Conservation (phyloP, 1,140 invertebrate genomes). For the Heliconius himera region DNA sequence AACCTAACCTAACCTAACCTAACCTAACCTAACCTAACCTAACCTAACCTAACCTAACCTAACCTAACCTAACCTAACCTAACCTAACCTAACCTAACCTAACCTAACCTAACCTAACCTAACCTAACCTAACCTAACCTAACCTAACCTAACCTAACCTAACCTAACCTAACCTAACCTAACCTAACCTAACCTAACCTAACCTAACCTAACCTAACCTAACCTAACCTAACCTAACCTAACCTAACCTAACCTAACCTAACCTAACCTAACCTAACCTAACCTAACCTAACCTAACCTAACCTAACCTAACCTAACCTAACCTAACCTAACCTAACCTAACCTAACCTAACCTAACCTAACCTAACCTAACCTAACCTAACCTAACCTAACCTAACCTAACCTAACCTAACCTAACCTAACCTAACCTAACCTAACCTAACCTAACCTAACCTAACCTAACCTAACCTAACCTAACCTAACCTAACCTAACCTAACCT, state of each 20-base stretch:
- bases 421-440: conserved; percentile 3
- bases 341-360: conserved; percentile 6
- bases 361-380: conserved; percentile 6
- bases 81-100: neutral
- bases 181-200: neutral
- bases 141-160: conserved; percentile 2
- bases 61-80: conserved; percentile 17
- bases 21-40: conserved; percentile 8
- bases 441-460: conserved; percentile 8
- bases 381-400: conserved; percentile 8
- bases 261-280: conserved; percentile 8
- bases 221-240: conserved; percentile 2
- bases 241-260: conserved; percentile 8
- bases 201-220: neutral
- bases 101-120: too few relatives aligned
- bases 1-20: conserved; percentile 8
- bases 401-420: conserved; percentile 2
- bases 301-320: conserved; percentile 8
- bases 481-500: conserved; percentile 8
- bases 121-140: conserved; percentile 8
- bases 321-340: conserved; percentile 8
- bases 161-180: conserved; percentile 8
- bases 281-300: conserved; percentile 6
- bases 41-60: conserved; percentile 4
- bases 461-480: conserved; percentile 8